phyloP scores from a whole-genome alignment of 2,797 vertebrate species.

The Pangasius macronema region DNA sequence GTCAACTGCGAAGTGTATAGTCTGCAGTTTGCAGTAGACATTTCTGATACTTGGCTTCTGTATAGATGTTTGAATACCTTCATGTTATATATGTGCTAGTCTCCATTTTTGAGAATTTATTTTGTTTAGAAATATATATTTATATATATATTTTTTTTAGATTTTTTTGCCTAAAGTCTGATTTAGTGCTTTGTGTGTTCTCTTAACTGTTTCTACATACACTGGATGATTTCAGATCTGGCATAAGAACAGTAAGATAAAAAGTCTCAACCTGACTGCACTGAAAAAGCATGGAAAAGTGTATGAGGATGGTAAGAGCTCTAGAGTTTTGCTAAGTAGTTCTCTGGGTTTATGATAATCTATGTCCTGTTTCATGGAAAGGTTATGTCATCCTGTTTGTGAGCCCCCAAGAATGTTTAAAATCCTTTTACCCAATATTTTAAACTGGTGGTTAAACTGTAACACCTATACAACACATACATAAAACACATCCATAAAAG shows the following conservation, averaged over 20 bases:
- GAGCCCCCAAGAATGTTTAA: background rate
- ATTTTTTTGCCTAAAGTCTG: background rate
- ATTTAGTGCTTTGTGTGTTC: background rate
- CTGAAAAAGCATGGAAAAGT: slow-evolving; percentile 92
- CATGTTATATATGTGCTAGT: background rate
- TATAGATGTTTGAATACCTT: background rate
- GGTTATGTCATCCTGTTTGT: too few species aligned
- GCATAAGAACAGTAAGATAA: slow-evolving; percentile 93
- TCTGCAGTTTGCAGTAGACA: background rate
- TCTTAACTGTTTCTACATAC: background rate
- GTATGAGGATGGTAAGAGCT: slow-evolving; percentile 86
- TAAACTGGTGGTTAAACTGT: background rate
- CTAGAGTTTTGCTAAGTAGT: background rate
- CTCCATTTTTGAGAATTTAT: background rate
- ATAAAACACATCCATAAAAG: too few species aligned
- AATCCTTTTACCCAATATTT: background rate
- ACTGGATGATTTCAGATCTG: slow-evolving; percentile 78
- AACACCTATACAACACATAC: background rate
- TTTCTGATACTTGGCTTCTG: background rate
- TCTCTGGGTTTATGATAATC: slow-evolving; percentile 11
- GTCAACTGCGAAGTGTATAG: background rate
- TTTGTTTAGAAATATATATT: too few species aligned
- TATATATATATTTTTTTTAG: background rate
- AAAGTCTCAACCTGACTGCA: slow-evolving; percentile 87
- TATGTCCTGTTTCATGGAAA: background rate